These are phyloP conservation scores for Cottus gobio DNA, from an alignment of 2,113 vertebrate genomes.

Conservation along the genomic window DNA sequence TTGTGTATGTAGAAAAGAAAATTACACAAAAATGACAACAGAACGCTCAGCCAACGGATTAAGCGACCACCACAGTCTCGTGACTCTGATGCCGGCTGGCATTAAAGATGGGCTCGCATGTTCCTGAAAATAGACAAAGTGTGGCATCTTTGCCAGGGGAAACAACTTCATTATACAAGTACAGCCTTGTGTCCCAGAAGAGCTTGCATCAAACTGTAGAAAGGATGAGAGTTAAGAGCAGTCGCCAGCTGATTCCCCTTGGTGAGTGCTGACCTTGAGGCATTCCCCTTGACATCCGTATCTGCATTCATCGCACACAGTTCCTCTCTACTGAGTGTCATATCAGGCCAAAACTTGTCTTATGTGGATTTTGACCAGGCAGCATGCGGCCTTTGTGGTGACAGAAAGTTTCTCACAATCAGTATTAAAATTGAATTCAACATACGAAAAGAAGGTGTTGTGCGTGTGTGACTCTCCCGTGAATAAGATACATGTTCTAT, in stretches of 20 bases:
- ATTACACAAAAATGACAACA: constrained; percentile 4
- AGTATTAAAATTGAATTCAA: background rate
- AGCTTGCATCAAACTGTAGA: constrained; percentile 1
- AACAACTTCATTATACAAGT: constrained; percentile 9
- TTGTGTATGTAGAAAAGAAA: background rate
- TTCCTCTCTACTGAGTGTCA: background rate
- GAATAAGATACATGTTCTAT: no score
- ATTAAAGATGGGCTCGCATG: background rate
- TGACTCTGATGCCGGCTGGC: background rate
- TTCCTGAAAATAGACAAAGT: constrained; percentile 10
- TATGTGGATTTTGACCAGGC: constrained; percentile 4
- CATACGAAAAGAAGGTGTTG: no score
- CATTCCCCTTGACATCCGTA: constrained; percentile 13
- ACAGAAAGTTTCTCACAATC: constrained; percentile 7
- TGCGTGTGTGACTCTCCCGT: background rate
- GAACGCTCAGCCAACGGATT: constrained; percentile 14
- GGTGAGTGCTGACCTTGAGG: constrained; percentile 27
- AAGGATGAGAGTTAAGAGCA: constrained; percentile 4
- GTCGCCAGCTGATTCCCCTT: constrained; percentile 29
- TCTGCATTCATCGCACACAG: constrained; percentile 28
- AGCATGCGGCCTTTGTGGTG: background rate
- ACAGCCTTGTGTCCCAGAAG: background rate
- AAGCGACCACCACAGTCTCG: background rate
- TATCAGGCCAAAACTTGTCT: background rate
- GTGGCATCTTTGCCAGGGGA: background rate